Evolutionary conservation across 2,113 vertebrate species (phyloP).

Genomic region (Chrysochloris asiatica): DNA sequence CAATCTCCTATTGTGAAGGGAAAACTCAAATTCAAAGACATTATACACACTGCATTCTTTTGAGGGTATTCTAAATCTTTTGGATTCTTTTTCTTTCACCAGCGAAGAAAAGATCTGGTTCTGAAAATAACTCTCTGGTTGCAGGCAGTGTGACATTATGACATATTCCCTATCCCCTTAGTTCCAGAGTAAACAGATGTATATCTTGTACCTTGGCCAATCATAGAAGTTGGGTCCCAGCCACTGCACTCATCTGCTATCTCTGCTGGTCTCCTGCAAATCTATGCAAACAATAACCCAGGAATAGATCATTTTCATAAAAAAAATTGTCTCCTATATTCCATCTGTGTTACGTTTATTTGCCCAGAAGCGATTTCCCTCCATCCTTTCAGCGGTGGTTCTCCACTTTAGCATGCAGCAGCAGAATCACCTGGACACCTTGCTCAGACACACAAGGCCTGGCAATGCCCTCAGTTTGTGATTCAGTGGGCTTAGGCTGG

Average conservation of each 20-base stretch:
- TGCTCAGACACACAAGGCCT: too few species aligned
- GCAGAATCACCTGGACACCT: background rate
- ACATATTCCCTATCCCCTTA: background rate
- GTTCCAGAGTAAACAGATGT: slow-evolving; percentile 31
- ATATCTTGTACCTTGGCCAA: background rate
- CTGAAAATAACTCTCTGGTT: slow-evolving; percentile 24
- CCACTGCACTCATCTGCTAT: background rate
- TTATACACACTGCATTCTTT: background rate
- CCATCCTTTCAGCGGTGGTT: background rate
- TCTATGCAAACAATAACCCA: background rate
- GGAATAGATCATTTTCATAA: slow-evolving; percentile 1
- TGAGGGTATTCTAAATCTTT: background rate
- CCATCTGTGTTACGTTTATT: background rate
- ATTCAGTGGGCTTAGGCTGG: background rate
- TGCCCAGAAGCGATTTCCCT: background rate
- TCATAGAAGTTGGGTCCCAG: background rate
- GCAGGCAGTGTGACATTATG: background rate
- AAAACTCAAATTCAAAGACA: background rate
- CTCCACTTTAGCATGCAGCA: background rate
- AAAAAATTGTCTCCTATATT: background rate
- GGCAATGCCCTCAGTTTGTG: background rate
- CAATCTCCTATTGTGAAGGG: background rate
- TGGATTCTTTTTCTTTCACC: background rate
- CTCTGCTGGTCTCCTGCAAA: slow-evolving; percentile 23
- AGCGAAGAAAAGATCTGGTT: slow-evolving; percentile 5